phyloP scores from a whole-genome alignment of 2,797 vertebrate genomes.

The Enteromius radiatus region DNA sequence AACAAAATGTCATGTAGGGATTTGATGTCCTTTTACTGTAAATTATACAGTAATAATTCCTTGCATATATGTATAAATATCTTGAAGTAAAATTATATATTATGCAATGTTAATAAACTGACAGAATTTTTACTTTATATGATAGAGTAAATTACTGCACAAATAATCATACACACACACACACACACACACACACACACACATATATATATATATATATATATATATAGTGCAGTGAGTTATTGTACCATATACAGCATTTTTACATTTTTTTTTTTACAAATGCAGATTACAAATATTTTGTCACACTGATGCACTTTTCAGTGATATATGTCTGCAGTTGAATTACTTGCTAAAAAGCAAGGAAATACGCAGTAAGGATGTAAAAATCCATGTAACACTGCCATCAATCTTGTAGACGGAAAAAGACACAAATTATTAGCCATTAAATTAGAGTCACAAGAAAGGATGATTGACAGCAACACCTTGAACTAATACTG shows the following conservation, averaged over 20 bases:
- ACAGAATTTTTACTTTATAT: background rate
- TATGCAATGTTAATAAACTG: too few species aligned
- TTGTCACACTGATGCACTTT: background rate
- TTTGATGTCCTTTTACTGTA: background rate
- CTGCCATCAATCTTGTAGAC: background rate
- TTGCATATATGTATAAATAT: background rate
- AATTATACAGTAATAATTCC: background rate
- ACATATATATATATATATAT: too few species aligned
- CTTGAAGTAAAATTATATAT: background rate
- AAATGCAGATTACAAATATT: too few species aligned
- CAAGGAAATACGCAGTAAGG: background rate
- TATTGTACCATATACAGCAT: too few species aligned
- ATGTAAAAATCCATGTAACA: constrained; percentile 12
- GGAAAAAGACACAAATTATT: constrained; percentile 19
- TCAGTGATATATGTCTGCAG: background rate
- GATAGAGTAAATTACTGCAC: background rate
- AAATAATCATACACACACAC: background rate
- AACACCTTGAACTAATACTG: constrained; percentile 65
- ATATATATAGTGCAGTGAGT: too few species aligned
- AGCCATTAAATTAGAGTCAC: constrained; percentile 3
- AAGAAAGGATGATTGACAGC: constrained; percentile 41
- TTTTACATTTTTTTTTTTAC: too few species aligned
- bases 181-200: too few species aligned
- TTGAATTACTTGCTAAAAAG: background rate
- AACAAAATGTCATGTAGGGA: background rate